phyloP scores from a whole-genome alignment of 2,888 invertebrate species.

The Drosophila eohydei region DNA sequence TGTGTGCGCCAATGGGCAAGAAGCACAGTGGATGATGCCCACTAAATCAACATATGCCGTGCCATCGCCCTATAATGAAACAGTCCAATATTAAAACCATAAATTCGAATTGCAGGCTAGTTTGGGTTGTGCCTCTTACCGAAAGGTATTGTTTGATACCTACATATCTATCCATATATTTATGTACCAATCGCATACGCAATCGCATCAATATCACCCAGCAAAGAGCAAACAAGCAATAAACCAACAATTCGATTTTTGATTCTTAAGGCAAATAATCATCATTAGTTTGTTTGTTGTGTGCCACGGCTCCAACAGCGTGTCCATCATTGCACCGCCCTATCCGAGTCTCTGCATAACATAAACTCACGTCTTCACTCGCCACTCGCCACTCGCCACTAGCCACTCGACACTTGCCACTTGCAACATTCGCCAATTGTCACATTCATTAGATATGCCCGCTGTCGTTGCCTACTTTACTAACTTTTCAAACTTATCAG shows the following conservation, averaged over 20 bases:
- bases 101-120: slow-evolving; percentile 16
- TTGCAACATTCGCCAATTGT: slow-evolving; percentile 26
- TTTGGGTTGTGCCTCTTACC: slow-evolving; percentile 49
- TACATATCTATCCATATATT: slow-evolving; percentile 36
- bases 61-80: slow-evolving; percentile 49
- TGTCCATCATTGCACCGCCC: slow-evolving; percentile 34
- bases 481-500: slow-evolving; percentile 25
- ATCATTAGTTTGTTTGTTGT: slow-evolving; percentile 21
- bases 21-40: slow-evolving; percentile 34
- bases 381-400: slow-evolving; percentile 21
- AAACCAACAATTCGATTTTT: slow-evolving; percentile 6
- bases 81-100: slow-evolving; percentile 40
- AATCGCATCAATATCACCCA: slow-evolving; percentile 44
- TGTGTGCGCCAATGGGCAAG: slow-evolving; percentile 26
- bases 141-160: slow-evolving; percentile 59
- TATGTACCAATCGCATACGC: slow-evolving; percentile 40
- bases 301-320: slow-evolving; percentile 9
- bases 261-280: not conserved
- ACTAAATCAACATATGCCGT: slow-evolving; percentile 44
- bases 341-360: slow-evolving; percentile 22
- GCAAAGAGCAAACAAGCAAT: slow-evolving; percentile 2
- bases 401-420: slow-evolving; percentile 15
- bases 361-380: slow-evolving; percentile 19
- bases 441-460: slow-evolving; percentile 27
- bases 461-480: slow-evolving; percentile 21